Conservation (phyloP, 2,797 vertebrate species). For the Allobates femoralis region DNA sequence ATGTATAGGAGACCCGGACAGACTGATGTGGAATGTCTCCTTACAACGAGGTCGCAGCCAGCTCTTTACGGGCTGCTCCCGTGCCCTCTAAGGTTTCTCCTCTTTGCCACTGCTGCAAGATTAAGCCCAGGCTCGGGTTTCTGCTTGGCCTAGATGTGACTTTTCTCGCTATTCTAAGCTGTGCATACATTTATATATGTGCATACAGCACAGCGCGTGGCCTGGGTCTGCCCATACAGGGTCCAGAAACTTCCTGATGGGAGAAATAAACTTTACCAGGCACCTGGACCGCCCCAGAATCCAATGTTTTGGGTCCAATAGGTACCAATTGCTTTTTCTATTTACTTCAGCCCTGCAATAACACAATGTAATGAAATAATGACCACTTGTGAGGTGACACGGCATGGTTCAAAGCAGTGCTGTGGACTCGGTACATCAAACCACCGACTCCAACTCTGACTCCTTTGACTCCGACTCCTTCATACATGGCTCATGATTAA, state of each 20-base stretch:
- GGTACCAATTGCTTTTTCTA: not conserved
- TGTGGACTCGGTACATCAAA: too few relatives aligned
- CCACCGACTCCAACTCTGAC: too few relatives aligned
- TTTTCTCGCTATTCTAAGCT: constrained; percentile 43
- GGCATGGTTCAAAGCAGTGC: too few relatives aligned
- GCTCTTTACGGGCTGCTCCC: constrained; percentile 1
- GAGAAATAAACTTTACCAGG: not conserved
- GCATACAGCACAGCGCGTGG: constrained; percentile 23
- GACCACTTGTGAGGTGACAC: too few relatives aligned
- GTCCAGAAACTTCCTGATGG: not conserved
- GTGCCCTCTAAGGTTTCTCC: constrained; percentile 22
- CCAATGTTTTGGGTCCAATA: not conserved
- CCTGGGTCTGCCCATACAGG: not conserved
- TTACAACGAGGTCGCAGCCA: constrained; percentile 14
- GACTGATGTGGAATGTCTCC: constrained; percentile 46
- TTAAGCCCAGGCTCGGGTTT: not conserved
- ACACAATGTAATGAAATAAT: too few relatives aligned
- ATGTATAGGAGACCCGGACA: not conserved
- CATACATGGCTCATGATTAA: too few relatives aligned
- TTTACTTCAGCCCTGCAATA: too few relatives aligned
- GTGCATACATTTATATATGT: constrained; percentile 48
- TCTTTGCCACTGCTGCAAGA: not conserved
- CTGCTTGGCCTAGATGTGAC: not conserved
- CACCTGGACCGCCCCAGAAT: not conserved
- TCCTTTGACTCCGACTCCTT: too few relatives aligned